Percentiles rank a stretch among this genome's conserved stretches.
phyloP scores from a whole-genome alignment of 2,797 vertebrate genomes.

The Anniella stebbinsi region DNA sequence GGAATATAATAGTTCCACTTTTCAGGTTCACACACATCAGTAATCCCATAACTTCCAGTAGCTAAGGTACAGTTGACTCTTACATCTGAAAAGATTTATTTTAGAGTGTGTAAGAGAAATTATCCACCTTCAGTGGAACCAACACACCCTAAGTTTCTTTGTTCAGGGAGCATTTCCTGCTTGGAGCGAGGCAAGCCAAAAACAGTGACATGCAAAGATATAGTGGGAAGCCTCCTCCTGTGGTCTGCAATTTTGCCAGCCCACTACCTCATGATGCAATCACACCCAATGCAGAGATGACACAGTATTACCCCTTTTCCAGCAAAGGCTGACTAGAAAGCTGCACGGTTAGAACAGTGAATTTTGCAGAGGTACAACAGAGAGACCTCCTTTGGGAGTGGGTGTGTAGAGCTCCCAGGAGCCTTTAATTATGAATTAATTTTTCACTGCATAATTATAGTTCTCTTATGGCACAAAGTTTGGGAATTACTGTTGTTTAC shows the following conservation, averaged over 20 bases:
- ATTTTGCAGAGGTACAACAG: background rate
- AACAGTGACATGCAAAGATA: background rate
- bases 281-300: background rate
- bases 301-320: background rate
- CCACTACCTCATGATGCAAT: background rate
- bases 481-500: background rate
- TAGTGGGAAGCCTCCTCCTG: background rate
- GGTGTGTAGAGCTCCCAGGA: background rate
- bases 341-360: background rate
- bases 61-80: background rate
- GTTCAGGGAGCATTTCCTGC: background rate
- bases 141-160: background rate
- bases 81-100: background rate
- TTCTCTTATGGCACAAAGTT: background rate
- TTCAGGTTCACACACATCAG: background rate
- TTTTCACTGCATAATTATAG: background rate
- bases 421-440: slow-evolving; percentile 11
- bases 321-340: background rate
- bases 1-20: background rate
- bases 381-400: background rate
- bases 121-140: background rate
- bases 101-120: background rate
- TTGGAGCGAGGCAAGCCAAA: background rate
- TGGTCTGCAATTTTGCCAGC: background rate
- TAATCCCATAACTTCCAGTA: background rate